Evolutionary conservation across 2,888 invertebrate genomes (phyloP).

Genomic region (Tryphoninae sp.): DNA sequence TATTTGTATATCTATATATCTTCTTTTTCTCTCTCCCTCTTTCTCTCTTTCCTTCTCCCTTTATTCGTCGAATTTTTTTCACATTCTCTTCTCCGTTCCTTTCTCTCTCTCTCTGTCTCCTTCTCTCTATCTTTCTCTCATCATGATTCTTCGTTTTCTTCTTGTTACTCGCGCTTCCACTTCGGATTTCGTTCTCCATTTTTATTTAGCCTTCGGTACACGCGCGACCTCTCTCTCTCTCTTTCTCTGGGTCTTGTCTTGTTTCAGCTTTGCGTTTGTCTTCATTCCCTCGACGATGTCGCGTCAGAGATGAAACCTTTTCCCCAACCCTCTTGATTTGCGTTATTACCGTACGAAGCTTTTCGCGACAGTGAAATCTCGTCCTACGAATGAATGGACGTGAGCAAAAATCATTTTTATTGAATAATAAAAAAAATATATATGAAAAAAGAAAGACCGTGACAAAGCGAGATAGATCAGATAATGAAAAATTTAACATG

Average conservation of each 20-base stretch:
- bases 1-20: constrained; percentile 49
- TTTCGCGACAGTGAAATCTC: background rate
- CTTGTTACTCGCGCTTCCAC: constrained; percentile 51
- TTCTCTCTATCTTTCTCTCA: constrained; percentile 43
- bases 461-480: background rate
- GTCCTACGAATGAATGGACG: background rate
- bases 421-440: background rate
- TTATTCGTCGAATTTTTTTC: constrained; percentile 56
- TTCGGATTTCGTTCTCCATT: constrained; percentile 49
- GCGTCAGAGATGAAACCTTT: background rate
- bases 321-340: constrained; percentile 10
- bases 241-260: constrained; percentile 9
- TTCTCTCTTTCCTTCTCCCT: constrained; percentile 45
- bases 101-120: constrained; percentile 38
- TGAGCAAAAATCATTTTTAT: constrained; percentile 12
- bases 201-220: constrained; percentile 34
- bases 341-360: constrained; percentile 24
- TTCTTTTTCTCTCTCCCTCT: constrained; percentile 22
- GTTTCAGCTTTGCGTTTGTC: constrained; percentile 27
- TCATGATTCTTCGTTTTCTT: constrained; percentile 41
- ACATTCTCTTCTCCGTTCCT: constrained; percentile 47
- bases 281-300: constrained; percentile 43
- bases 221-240: background rate
- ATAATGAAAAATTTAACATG: constrained; percentile 20
- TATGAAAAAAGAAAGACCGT: background rate